A percentile compares a stretch with the other conserved stretches of the same genome.
Evolutionary conservation across 2,888 invertebrate species (phyloP).

Genomic region (Branchellion lobata): DNA sequence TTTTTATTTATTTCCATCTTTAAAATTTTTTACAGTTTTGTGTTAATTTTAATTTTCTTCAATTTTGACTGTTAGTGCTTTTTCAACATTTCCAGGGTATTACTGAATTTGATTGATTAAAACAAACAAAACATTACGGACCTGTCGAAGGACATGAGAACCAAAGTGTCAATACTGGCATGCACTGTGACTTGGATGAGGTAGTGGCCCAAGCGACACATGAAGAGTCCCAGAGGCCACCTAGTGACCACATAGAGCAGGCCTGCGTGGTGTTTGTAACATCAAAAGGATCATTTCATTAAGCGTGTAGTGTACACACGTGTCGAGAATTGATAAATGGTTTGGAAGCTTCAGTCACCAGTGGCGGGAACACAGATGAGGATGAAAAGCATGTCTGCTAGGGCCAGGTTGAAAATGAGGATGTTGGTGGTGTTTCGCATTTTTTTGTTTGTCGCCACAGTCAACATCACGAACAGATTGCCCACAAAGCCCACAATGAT

Average conservation of each 20-base stretch:
- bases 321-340: too few species aligned
- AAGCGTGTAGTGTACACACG: too few species aligned
- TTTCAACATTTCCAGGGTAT: too few species aligned
- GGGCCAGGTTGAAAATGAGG: constrained; percentile 82
- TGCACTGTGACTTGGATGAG: constrained; percentile 88
- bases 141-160: constrained; percentile 85
- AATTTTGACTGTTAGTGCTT: too few species aligned
- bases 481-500: constrained; percentile 84
- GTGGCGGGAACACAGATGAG: constrained; percentile 92
- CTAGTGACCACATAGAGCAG: constrained; percentile 80
- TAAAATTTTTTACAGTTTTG: too few species aligned
- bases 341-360: too few species aligned
- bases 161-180: constrained; percentile 87
- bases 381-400: constrained; percentile 86
- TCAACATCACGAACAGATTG: constrained; percentile 82
- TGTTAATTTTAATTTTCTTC: too few species aligned
- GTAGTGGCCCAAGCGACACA: constrained; percentile 88
- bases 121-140: too few species aligned
- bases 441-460: constrained; percentile 82
- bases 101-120: too few species aligned
- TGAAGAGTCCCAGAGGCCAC: constrained; percentile 86
- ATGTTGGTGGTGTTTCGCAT: constrained; percentile 92
- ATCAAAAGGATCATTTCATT: too few species aligned
- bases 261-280: constrained; percentile 71
- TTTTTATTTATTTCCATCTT: too few species aligned